phyloP scores from a whole-genome alignment of 2,113 vertebrate genomes.

The Gambusia affinis region DNA sequence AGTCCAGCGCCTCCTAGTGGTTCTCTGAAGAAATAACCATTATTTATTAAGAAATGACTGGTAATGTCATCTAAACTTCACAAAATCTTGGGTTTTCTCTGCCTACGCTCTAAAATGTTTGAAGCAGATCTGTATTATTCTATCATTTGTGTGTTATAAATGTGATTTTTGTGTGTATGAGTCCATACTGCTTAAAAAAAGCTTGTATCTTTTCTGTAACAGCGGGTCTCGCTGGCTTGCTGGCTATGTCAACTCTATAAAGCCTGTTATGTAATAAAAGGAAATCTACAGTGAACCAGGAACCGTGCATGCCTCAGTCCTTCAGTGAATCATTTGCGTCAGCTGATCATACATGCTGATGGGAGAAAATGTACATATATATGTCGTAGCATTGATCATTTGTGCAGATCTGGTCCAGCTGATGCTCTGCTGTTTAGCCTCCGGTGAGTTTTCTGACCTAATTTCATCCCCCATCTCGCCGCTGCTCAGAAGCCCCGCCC shows the following conservation, averaged over 20 bases:
- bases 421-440: neutral
- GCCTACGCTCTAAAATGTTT: too few relatives aligned
- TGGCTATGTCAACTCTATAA: constrained; percentile 56
- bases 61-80: too few relatives aligned
- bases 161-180: constrained; percentile 41
- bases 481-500: constrained; percentile 21
- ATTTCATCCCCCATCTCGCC: constrained; percentile 39
- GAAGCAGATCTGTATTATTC: neutral
- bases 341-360: too few relatives aligned
- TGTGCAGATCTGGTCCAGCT: neutral
- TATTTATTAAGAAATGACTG: neutral
- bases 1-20: constrained; percentile 50
- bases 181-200: neutral
- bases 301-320: constrained; percentile 14
- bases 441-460: constrained; percentile 44
- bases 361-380: neutral
- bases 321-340: neutral
- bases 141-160: constrained; percentile 22
- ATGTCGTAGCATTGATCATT: neutral
- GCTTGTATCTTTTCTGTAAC: too few relatives aligned
- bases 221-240: constrained; percentile 29
- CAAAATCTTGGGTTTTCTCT: too few relatives aligned
- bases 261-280: constrained; percentile 77
- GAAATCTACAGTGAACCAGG: constrained; percentile 47
- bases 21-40: neutral